A percentile compares a stretch with the other conserved stretches of the same genome.
These are phyloP conservation scores for Antechinus stuartii DNA, from an alignment of 2,113 vertebrate genomes.

Conservation along the genomic window DNA sequence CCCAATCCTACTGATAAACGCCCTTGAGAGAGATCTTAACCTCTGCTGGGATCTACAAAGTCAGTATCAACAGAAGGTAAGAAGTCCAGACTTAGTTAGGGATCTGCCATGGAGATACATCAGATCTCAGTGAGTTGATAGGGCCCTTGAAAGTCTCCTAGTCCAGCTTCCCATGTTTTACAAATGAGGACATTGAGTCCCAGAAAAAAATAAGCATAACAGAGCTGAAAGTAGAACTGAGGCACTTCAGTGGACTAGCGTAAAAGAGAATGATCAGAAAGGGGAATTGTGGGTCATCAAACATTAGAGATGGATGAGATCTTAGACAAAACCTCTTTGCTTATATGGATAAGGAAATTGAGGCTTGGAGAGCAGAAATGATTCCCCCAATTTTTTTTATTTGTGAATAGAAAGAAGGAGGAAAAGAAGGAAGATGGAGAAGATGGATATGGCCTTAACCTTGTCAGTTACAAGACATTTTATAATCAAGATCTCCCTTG, in stretches of 20 bases:
- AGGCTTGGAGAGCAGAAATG: neutral
- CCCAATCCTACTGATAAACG: neutral
- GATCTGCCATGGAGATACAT: neutral
- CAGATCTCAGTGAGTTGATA: neutral
- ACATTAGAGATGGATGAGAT: neutral
- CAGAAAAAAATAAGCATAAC: neutral
- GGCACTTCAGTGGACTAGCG: neutral
- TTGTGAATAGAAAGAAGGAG: neutral
- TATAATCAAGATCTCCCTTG: neutral
- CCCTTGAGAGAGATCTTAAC: neutral
- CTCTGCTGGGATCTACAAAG: neutral
- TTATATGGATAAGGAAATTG: neutral
- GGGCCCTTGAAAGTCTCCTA: neutral
- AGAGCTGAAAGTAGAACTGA: neutral
- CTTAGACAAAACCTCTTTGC: neutral
- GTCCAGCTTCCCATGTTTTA: neutral
- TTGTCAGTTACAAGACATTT: neutral
- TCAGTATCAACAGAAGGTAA: neutral
- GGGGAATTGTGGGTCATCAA: neutral
- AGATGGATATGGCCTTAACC: neutral
- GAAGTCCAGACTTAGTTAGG: neutral
- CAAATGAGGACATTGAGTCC: neutral
- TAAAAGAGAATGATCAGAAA: neutral
- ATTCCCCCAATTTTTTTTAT: neutral
- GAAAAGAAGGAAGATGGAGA: neutral